Conservation (phyloP, 2,797 vertebrate genomes). For the Chloroceryle inda region DNA sequence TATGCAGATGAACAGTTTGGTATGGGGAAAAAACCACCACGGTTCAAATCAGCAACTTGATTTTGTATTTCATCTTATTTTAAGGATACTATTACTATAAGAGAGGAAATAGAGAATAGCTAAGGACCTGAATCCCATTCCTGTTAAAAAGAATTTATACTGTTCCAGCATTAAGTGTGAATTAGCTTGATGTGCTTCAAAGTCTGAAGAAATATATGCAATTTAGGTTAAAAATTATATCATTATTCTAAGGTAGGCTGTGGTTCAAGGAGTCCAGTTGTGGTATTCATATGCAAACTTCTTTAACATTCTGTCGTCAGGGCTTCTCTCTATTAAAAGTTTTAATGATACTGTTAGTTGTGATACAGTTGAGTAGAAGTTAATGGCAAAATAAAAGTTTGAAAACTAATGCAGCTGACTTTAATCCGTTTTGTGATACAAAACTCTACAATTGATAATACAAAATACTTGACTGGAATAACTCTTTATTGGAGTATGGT, state of each 20-base stretch:
- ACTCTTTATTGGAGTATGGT: not conserved
- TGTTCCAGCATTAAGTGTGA: not conserved
- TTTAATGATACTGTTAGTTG: not conserved
- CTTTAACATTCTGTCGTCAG: not conserved
- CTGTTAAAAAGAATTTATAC: not conserved
- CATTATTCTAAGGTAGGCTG: not conserved
- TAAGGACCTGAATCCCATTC: not conserved
- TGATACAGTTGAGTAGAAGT: not conserved
- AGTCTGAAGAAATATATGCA: not conserved
- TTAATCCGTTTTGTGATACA: not conserved
- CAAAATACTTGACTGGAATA: not conserved
- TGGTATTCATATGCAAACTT: not conserved
- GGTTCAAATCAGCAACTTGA: not conserved
- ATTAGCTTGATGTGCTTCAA: not conserved
- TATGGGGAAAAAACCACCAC: not conserved
- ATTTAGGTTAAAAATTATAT: not conserved
- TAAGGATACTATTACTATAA: not conserved
- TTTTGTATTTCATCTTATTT: not conserved
- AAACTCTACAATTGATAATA: not conserved
- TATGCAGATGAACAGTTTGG: not conserved
- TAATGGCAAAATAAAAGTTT: not conserved
- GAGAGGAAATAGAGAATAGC: not conserved
- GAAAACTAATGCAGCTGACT: not conserved
- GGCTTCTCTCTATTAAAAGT: not conserved
- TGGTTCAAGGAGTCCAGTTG: not conserved